These are phyloP conservation scores for Nycticebus coucang DNA, from an alignment of 2,113 vertebrate genomes.

Conservation along the genomic window DNA sequence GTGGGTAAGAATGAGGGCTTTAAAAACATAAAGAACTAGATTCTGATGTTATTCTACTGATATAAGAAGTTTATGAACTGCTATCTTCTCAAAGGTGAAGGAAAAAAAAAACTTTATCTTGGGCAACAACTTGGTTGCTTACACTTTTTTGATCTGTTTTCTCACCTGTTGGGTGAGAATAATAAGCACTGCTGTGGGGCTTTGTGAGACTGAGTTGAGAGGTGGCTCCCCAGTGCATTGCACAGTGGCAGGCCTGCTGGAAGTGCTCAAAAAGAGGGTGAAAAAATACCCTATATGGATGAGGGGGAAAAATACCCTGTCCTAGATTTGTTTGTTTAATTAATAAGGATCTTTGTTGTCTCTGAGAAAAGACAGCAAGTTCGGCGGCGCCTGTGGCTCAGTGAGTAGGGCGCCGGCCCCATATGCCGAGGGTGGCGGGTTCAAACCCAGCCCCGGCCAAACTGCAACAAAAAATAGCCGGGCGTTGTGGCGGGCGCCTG, in stretches of 20 bases:
- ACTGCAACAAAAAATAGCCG: too few species aligned
- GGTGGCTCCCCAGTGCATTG: background rate
- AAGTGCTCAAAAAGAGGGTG: background rate
- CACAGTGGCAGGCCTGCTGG: background rate
- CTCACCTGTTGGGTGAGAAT: background rate
- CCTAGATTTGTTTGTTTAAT: background rate
- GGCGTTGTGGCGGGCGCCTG: too few species aligned
- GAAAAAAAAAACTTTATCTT: background rate
- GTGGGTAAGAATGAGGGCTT: background rate
- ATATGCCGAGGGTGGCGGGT: too few species aligned
- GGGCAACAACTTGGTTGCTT: background rate
- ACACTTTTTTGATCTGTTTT: background rate
- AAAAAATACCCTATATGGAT: background rate
- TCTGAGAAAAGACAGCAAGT: background rate
- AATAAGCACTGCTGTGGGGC: background rate
- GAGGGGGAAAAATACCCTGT: background rate
- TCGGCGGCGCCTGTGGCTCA: too few species aligned
- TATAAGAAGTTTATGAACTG: background rate
- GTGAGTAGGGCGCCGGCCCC: too few species aligned
- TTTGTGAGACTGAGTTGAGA: constrained; percentile 4
- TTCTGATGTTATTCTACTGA: background rate
- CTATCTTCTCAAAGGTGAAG: too few species aligned
- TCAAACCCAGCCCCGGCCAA: too few species aligned
- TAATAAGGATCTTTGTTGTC: constrained; percentile 14
- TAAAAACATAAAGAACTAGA: background rate